Conservation (phyloP, 1,140 invertebrate species). For the Drosophila virilis region DNA sequence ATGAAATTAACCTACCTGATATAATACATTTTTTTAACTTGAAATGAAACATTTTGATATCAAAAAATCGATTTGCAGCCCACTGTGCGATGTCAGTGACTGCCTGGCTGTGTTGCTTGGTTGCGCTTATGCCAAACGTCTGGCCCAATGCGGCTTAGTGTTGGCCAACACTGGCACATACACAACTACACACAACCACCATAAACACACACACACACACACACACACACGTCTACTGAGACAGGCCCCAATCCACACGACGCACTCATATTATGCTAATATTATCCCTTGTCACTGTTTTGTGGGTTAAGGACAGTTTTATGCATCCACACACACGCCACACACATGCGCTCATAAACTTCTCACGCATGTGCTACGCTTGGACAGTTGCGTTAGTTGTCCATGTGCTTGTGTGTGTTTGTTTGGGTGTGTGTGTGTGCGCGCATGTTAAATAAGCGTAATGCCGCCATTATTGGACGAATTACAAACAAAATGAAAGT, state of each 20-base stretch:
- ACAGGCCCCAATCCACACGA: conserved; percentile 25
- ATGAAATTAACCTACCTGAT: neutral
- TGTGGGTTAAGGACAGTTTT: conserved; percentile 82
- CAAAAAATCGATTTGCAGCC: conserved; percentile 3
- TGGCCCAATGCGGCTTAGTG: conserved; percentile 61
- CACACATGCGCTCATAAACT: conserved; percentile 21
- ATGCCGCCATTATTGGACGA: conserved; percentile 81
- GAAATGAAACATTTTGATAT: too few relatives aligned
- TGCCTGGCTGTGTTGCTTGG: conserved; percentile 29
- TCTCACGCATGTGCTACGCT: conserved; percentile 46
- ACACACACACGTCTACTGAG: conserved; percentile 4
- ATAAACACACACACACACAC: conserved; percentile 2
- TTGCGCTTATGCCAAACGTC: conserved; percentile 44
- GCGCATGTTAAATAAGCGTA: conserved; percentile 81
- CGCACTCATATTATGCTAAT: conserved; percentile 76
- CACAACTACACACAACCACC: conserved; percentile 16
- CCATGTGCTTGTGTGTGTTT: conserved; percentile 18
- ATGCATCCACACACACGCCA: conserved; percentile 50
- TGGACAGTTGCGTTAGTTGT: conserved; percentile 59
- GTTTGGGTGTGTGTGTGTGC: conserved; percentile 55
- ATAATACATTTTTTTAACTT: too few relatives aligned
- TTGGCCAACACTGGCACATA: conserved; percentile 46
- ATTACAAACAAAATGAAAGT: conserved; percentile 81
- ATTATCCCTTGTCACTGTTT: conserved; percentile 66
- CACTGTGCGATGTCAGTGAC: conserved; percentile 21